Evolutionary conservation across 1,140 invertebrate genomes (phyloP), one percentile per base, ranked within the genome.

Genomic region (Zaprionus vittiger): DNA sequence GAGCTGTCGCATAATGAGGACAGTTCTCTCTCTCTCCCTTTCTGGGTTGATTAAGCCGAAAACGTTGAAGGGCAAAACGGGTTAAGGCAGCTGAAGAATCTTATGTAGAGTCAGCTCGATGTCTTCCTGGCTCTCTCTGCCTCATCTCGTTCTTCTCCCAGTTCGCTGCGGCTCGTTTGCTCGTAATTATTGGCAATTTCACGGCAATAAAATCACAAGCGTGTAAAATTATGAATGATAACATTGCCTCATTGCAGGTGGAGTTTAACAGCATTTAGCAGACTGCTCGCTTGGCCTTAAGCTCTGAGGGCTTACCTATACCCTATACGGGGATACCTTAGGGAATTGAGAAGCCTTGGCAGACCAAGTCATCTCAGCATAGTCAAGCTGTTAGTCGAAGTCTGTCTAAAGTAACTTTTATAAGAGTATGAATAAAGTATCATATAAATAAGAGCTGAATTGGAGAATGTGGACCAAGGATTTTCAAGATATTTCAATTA

Each of bases 161-260:
- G 14, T 37, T 56, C 14, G 15, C 66, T 76, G 65, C 34, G 56
- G 57, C 65, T 76, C 63, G 71, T 70, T 60, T 57, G 44, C 81
- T 80, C 72, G 73, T 91, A 91, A 91, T 91, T 91, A 91, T 91
- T 91, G 87, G 74, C 80, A 91, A 91, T 91, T 91, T 91, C 87
- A 91, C 69, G 87, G 82, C 83, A 83, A 91, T 91, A 91, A 91
- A 91, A 86, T 91, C 83, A 86, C 83, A 86, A 91, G 86, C 86
- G 86, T 91, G 66, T 75, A 81, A 86, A 90, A 90, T 90, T 80
- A 62, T 83, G 73, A 85, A 86, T 83, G 86, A 90, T 90, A 85
- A 82, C 65, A 71, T 66, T 69, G 65, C 72, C 26, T 22, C 37
- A 56, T 56, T 66, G 69, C 69, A 61, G 69, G 31, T 73, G 75